Evolutionary conservation across 2,113 vertebrate genomes (phyloP), one percentile per base, ranked within the genome.

Genomic region (Heteronetta atricapilla): DNA sequence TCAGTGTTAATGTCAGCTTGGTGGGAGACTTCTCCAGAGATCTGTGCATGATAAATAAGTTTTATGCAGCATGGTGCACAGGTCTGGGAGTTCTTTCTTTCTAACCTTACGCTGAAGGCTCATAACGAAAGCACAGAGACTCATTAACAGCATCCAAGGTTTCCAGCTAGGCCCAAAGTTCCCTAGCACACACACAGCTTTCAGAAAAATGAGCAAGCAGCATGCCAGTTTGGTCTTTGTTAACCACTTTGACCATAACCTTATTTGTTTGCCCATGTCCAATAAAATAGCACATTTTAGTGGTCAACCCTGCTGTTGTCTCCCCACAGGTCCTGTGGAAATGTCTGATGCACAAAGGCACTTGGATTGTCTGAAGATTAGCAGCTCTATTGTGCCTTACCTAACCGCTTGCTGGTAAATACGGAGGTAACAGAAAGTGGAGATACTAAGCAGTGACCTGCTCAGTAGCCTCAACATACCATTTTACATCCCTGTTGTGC

Each of bases 201-300:
- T 58, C 48, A 81, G 63, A 93, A 86, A 96, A 95, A 78, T 34
- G 26, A 72, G 18, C 0, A 0, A 73, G 62, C 48, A 91, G 26
- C 50, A 84, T 56, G 66, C 20, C 66, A 36, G 44, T 63, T 91
- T 78, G 74, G 78, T 82, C 78, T 93, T 44, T 75, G 10, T 73
- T 88, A 55, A 91, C 50, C 64, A 53, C 66, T 84, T 67, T 74
- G 42, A 76, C 53, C 73, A 94, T 86, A 95, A 56, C 62, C 19
- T 93, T 79, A 53, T 82, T 96, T 94, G 58, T 70, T 89, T 93
- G 66, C 87, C 64, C 64, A 64, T 33, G 72, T 92, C 46, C 78
- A 95, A 89, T 70, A 72, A 95, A 95, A 80, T 1, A 94, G 72
- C 69, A 95, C 34, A 79, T 94, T 79, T 84, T 16, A 81, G 68